These are phyloP conservation scores for Coenonympha glycerion DNA, from an alignment of 2,888 invertebrate genomes.

Conservation along the genomic window DNA sequence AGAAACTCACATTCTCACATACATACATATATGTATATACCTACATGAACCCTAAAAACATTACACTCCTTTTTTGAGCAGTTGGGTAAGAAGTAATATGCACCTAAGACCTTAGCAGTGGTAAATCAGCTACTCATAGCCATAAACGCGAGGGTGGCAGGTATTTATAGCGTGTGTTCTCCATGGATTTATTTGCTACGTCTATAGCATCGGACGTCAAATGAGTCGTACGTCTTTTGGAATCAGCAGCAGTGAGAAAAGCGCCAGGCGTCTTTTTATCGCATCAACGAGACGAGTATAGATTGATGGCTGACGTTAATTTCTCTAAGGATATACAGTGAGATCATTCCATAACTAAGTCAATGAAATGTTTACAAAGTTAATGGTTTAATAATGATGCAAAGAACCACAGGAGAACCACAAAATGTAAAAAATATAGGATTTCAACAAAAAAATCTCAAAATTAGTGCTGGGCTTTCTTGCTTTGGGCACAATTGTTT, in stretches of 20 bases:
- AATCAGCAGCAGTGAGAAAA: not conserved
- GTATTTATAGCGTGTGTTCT: constrained; percentile 41
- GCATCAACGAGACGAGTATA: not conserved
- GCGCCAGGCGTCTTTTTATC: not conserved
- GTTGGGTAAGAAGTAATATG: no score
- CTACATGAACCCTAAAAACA: no score
- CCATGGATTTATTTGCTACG: constrained; percentile 27
- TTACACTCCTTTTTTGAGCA: no score
- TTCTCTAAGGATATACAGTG: not conserved
- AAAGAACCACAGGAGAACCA: no score
- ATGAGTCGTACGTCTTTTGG: constrained; percentile 1
- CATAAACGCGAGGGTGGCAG: constrained; percentile 48
- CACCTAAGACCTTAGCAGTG: no score
- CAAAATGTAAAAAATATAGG: no score
- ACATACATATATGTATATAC: no score
- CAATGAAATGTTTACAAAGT: not conserved
- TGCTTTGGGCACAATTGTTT: no score
- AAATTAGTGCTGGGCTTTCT: no score
- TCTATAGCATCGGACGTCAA: constrained; percentile 8
- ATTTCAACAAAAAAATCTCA: no score
- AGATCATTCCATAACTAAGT: not conserved
- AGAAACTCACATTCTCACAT: no score
- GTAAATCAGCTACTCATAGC: constrained; percentile 33
- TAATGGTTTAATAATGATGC: no score
- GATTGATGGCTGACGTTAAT: not conserved